Percentiles rank a stretch among this genome's conserved stretches.
phyloP scores from a whole-genome alignment of 2,113 vertebrate species.

The Vimba vimba region DNA sequence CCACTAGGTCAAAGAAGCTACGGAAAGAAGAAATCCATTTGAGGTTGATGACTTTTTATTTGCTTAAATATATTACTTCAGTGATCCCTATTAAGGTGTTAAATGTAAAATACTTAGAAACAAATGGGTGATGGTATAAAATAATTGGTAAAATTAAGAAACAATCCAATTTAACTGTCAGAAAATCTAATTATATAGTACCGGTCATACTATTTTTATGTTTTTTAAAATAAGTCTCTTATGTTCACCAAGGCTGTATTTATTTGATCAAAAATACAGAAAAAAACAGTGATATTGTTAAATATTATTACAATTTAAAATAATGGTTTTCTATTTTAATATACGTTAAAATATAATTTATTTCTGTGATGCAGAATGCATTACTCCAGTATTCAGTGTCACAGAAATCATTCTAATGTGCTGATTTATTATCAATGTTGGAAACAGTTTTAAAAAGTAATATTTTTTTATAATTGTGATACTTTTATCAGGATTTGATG shows the following conservation, averaged over 20 bases:
- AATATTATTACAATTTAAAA: not conserved
- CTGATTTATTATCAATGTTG: too few relatives aligned
- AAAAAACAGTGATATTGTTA: not conserved
- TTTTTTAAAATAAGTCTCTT: not conserved
- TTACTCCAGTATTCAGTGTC: too few relatives aligned
- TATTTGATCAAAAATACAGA: not conserved
- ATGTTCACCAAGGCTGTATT: not conserved
- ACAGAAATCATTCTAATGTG: too few relatives aligned
- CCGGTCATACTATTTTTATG: not conserved
- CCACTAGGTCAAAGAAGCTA: conserved; percentile 57
- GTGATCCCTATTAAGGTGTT: not conserved
- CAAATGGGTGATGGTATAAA: not conserved
- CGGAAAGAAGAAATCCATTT: not conserved
- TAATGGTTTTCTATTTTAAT: not conserved
- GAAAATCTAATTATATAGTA: not conserved
- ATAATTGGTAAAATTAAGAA: not conserved
- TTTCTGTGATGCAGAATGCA: too few relatives aligned
- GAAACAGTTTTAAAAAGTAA: too few relatives aligned
- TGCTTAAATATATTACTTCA: not conserved
- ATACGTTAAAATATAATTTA: not conserved
- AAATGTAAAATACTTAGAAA: not conserved
- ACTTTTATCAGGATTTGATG: too few relatives aligned
- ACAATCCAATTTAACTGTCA: not conserved
- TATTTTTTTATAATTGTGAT: too few relatives aligned
- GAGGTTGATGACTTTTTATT: not conserved